Base-by-base conservation (phyloP, 1,140 invertebrate genomes). In the Agraylea sexmaculata region DNA sequence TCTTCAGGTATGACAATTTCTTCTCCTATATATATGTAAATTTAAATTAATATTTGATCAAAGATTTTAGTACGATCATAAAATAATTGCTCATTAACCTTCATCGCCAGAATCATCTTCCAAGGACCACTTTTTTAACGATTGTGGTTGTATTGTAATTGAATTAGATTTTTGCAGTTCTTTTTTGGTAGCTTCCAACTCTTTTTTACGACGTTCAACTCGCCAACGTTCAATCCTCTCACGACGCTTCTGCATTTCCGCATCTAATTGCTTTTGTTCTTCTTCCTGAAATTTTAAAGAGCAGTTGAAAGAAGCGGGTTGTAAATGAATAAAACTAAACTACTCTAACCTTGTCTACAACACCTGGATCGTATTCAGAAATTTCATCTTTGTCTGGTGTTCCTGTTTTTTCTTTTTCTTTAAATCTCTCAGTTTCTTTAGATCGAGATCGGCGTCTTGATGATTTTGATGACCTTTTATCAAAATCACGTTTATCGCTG, bases 191-290 rank as follows among this genome's bases (percentile, higher is more conserved):
- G 73, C 71, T 55, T 87, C 83, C 8, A 83, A 50, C 55, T 89
- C 84, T 55, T 84, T 85, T 42, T 83, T 80, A 55, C 91, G 92
- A 8, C 88, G 74, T 52, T 90, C 86, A 2, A 81, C 80, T 45
- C 89, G 66, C 88, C 89, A 94, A 44, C 88, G 73, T 65, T 95
- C 91, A 39, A 94, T 92, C 20, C 88, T 74, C 55, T 98, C 92
- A 17, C 91, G 64, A 21, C 93, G 70, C 60, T 94, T 96, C 55
- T 91, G 87, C 92, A 97, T 98, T 69, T 96, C 92, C 12, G 83
- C 65, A 57, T 98, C 94, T 11, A 98, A 62, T 23, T 85, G 75
- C 46, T 78, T 86, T 56, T 95, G 88, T 52, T 87, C 83, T 56
- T 85, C 83, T 62, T 87, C 84, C 72, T 80, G 45, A 20, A 50